Evolutionary conservation across 2,113 vertebrate genomes (phyloP), one percentile per base, ranked within the genome.

Genomic region (Oceanodroma tethys): DNA sequence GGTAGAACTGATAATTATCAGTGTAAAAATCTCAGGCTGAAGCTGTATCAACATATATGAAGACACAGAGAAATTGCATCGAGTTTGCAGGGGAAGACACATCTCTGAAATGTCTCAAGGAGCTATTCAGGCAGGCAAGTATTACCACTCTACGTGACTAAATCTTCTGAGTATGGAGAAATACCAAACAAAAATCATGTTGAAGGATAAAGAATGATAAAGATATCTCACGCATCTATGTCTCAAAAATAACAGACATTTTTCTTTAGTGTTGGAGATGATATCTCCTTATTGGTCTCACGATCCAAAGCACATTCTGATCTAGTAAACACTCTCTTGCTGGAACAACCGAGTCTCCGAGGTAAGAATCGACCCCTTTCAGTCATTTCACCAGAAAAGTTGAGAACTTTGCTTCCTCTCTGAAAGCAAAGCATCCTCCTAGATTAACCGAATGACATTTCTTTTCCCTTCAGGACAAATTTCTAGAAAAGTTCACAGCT

Each of bases 401-500:
- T 1, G 2, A 95, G 81, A 68, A 89, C 71, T 93, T 92, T 23
- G 25, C 73, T 89, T 87, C 50, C 66, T 21, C 56, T 79, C 70
- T 71, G 72, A 90, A 90, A 88, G 75, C 59, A 78, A 63, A 88
- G 63, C 52, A 83, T 79, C 72, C 43, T 91, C 45, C 68, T 62
- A 87, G 48, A 91, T 87, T 60, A 75, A 75, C 48, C 66, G 85
- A 85, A 89, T 66, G 78, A 81, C n/a, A 30, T 82, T 93, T 94
- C 53, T 91, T 84, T 47, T 95, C 87, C 78, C 81, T 90, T 76
- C 40, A 22, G 71, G 89, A 90, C 58, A 90, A 86, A 82, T 78
- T 95, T 96, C 93, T 93, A 95, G 89, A 95, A 84, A 81, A 97
- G 87, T 74, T 94, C 93, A 89, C 50, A 87, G 78, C 55, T 66